phyloP scores from a whole-genome alignment of 2,113 vertebrate genomes.

The Condylura cristata region DNA sequence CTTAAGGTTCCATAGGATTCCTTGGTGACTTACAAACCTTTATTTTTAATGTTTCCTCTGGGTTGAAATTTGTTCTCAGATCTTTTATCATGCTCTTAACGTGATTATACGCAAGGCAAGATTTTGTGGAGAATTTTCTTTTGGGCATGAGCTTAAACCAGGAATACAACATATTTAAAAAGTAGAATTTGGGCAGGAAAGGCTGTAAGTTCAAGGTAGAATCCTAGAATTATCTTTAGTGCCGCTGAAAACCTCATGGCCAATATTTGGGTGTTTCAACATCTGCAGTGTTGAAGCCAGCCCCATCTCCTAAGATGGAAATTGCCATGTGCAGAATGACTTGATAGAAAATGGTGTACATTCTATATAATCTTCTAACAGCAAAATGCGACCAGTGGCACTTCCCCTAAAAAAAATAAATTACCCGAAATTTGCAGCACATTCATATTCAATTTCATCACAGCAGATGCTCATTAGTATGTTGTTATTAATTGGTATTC shows the following conservation, averaged over 20 bases:
- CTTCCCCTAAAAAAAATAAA: constrained; percentile 90
- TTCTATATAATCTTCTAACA: constrained; percentile 85
- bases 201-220: constrained; percentile 56
- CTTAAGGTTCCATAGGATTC: constrained; percentile 1
- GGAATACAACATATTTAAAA: background rate
- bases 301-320: constrained; percentile 75
- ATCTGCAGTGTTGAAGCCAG: constrained; percentile 71
- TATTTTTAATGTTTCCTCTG: constrained; percentile 46
- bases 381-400: constrained; percentile 88
- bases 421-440: constrained; percentile 91
- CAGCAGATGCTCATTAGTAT: constrained; percentile 94
- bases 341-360: constrained; percentile 82
- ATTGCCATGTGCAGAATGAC: constrained; percentile 77
- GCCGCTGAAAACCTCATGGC: constrained; percentile 33
- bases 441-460: constrained; percentile 94
- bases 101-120: background rate
- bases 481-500: constrained; percentile 94
- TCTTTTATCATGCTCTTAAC: background rate
- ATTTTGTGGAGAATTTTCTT: background rate
- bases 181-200: background rate
- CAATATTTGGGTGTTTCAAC: constrained; percentile 61
- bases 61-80: constrained; percentile 38
- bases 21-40: background rate
- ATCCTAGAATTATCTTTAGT: constrained; percentile 30
- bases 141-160: background rate